Base-by-base conservation (phyloP, 1,140 invertebrate genomes). In the Philotrypesis tridentata region DNA sequence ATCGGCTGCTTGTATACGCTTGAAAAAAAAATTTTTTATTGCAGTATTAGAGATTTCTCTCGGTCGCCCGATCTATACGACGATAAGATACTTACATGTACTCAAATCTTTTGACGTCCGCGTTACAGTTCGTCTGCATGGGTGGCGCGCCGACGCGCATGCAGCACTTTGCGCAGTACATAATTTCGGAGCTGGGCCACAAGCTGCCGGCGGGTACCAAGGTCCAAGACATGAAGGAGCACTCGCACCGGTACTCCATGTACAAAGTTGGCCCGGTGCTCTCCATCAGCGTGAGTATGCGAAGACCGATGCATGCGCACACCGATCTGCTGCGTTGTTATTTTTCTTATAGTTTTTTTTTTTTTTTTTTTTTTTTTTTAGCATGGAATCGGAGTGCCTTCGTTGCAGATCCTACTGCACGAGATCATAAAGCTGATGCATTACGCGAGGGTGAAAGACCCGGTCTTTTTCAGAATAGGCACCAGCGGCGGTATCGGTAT, bases 261-360 rank as follows among this genome's bases (percentile, higher is more conserved):
- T 99, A 97, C 92, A 99, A 99, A 96, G 96, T 99, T 33, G 97
- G 97, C 12, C 96, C 97, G 1, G 96, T 98, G 31, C 93, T 98
- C 0, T 97, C 95, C 83, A 94, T 98, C 82, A 98, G 96, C 90
- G 97, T 98, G 93, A 96, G 96, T 96, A 87, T 70, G 17, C 21
- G 5, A 55, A 0, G 43, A 48, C 17, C 43, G 40, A 14, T 55
- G 48, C 14, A 55, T n/a, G 21, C 7, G 0, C 33, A 37, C 12
- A 43, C 12, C 40, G 40, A 43, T 17, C 9, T 37, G 33, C 33
- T 37, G n/a, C n/a, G n/a, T n/a, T n/a, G n/a, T n/a, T n/a, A n/a
- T n/a, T n/a, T n/a, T n/a, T n/a, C n/a, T n/a, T n/a, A n/a, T n/a
- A n/a, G n/a, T n/a, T n/a, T n/a, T n/a, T n/a, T n/a, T n/a, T n/a